Percentiles rank a stretch among this genome's conserved stretches.
Conservation (phyloP, 2,113 vertebrate genomes). For the Siniperca knerii region DNA sequence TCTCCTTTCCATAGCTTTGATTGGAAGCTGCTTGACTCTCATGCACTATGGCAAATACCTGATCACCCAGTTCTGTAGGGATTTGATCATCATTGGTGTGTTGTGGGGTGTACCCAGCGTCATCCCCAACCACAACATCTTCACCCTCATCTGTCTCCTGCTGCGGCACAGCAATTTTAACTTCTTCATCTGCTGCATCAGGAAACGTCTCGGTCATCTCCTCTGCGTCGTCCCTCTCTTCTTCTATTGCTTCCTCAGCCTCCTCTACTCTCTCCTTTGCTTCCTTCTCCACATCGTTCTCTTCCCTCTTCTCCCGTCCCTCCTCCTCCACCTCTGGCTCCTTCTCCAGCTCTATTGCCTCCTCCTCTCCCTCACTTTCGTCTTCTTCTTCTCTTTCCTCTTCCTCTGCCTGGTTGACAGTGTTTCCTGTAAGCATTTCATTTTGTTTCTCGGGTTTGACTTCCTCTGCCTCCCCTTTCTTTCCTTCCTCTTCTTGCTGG, state of each 20-base stretch:
- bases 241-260: slow-evolving; percentile 32
- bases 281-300: slow-evolving; percentile 13
- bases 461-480: slow-evolving; percentile 43
- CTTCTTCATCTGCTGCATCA: not conserved
- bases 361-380: slow-evolving; percentile 41
- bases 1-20: slow-evolving; percentile 10
- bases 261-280: slow-evolving; percentile 22
- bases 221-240: slow-evolving; percentile 1
- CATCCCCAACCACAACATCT: slow-evolving; percentile 2
- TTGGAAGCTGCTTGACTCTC: not conserved
- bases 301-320: not conserved
- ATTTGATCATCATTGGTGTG: not conserved
- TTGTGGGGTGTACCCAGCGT: accelerated
- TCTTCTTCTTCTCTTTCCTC: not conserved
- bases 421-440: not conserved
- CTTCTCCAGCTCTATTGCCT: slow-evolving; percentile 13
- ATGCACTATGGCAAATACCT: not conserved
- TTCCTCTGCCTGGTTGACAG: slow-evolving; percentile 16
- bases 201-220: slow-evolving; percentile 11
- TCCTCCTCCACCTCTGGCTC: slow-evolving; percentile 27
- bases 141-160: slow-evolving; percentile 33
- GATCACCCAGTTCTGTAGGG: not conserved
- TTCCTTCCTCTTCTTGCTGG: slow-evolving; percentile 33
- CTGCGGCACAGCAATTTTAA: accelerated
- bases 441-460: slow-evolving; percentile 25